These are phyloP conservation scores for Lycophotia porphyrea DNA, from an alignment of 2,888 invertebrate species.

Conservation along the genomic window DNA sequence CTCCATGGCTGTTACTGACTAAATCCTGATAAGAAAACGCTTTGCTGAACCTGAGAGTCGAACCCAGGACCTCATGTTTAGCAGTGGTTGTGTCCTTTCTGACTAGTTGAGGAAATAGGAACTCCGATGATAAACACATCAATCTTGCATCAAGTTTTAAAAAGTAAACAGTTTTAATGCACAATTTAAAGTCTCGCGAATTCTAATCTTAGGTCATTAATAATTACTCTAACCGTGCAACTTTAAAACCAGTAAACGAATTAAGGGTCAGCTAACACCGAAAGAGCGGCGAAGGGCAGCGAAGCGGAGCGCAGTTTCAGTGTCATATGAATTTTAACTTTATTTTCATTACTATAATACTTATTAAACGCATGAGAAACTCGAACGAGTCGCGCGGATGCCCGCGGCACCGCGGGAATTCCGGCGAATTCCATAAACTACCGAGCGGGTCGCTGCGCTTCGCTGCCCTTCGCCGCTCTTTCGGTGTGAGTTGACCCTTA, in stretches of 20 bases:
- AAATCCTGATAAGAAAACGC: background rate
- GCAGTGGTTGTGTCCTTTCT: background rate
- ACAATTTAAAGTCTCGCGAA: constrained; percentile 41
- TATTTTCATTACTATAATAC: too few species aligned
- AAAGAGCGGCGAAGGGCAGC: too few species aligned
- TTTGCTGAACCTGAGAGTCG: background rate
- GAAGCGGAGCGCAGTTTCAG: too few species aligned
- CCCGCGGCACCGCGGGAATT: too few species aligned
- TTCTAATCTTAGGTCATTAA: constrained; percentile 13
- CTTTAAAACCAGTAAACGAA: constrained; percentile 41
- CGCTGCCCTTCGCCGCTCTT: too few species aligned
- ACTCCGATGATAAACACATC: background rate
- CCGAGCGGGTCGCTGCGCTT: too few species aligned
- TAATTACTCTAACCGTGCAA: constrained; percentile 31
- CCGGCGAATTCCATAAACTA: too few species aligned
- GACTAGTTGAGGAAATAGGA: background rate
- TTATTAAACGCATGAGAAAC: too few species aligned
- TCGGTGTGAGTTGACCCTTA: too few species aligned
- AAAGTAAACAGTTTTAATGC: constrained; percentile 5
- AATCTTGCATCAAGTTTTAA: background rate
- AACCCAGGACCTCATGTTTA: background rate
- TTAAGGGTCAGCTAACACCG: too few species aligned
- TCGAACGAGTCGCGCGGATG: too few species aligned
- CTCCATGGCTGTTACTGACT: rapidly evolving
- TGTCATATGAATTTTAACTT: too few species aligned